Evolutionary conservation across 2,888 invertebrate genomes (phyloP), one percentile per base, ranked within the genome.

Genomic region (Ornithoptera priamus): DNA sequence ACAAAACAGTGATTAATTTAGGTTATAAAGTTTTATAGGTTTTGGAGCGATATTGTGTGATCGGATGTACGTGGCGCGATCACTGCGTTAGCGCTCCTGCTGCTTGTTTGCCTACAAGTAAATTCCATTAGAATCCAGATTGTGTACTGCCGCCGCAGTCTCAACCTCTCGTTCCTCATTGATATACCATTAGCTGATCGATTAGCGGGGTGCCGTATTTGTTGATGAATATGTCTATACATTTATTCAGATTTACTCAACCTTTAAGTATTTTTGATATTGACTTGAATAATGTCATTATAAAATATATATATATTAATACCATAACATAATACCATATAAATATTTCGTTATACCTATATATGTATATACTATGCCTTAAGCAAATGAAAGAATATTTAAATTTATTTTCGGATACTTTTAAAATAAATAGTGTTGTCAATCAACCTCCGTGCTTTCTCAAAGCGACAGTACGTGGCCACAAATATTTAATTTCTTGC

Each of bases 71-170:
- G 67, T 62, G 69, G 70, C 67, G 69, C 58, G 39, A 81, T 81
- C 78, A 80, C 80, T 81, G 82, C 74, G 76, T 75, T 82, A 82
- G 86, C 84, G 84, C 80, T 82, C 15, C 81, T 83, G 88, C 82
- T 87, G 88, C 87, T 86, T 92, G 91, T 92, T 92, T 92, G 90
- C 92, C 85, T 90, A 92, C 92, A 92, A 89, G 92, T 84, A 88
- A 92, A 92, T 91, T 91, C 92, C 92, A 92, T 92, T 92, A 92
- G 90, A 90, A 85, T 74, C 85, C 87, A 82, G 82, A 85, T 84
- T 85, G 85, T 88, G 86, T 86, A 85, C 84, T 80, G 81, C 83
- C 82, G 84, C 87, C 89, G 78, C 88, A 87, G 85, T 85, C 85
- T 83, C 85, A 77, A 82, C 78, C 78, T 79, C 82, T 85, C 82